These are phyloP conservation scores for Chrysaora quinquecirrha DNA, from an alignment of 30 jellyfish, hydroid and myxozoan genomes.

Conservation along the genomic window DNA sequence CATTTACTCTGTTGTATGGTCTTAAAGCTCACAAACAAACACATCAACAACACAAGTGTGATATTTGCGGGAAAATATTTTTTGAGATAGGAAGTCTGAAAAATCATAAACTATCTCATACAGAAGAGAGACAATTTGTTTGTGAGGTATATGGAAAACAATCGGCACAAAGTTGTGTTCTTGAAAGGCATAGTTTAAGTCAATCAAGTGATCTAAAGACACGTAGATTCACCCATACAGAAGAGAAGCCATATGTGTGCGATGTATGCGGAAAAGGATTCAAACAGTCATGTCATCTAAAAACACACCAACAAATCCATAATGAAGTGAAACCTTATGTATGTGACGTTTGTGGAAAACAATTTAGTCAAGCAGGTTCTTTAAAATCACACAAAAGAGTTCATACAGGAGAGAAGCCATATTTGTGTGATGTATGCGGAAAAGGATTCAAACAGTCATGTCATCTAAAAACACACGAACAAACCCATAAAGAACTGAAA, in stretches of 20 bases:
- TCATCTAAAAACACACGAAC: no score
- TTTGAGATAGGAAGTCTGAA: no score
- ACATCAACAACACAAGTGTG: no score
- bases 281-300: neutral
- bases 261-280: neutral
- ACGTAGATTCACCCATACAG: no score
- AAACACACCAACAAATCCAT: neutral
- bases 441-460: no score
- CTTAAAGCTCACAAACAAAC: no score
- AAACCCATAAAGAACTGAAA: no score
- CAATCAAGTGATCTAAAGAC: no score
- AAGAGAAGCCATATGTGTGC: neutral
- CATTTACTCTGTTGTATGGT: no score
- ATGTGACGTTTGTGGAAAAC: neutral
- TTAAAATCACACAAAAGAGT: neutral
- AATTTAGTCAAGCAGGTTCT: neutral
- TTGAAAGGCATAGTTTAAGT: neutral
- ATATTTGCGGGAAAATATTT: no score
- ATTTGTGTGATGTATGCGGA: neutral
- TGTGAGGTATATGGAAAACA: conserved; percentile 5
- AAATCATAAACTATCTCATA: no score
- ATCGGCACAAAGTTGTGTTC: neutral
- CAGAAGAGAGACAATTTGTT: neutral
- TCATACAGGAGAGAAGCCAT: neutral
- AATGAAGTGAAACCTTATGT: neutral